Percentiles rank a stretch among this genome's conserved stretches.
Evolutionary conservation across 2,888 invertebrate species (phyloP).

Genomic region (Eristalinus sepulchralis): DNA sequence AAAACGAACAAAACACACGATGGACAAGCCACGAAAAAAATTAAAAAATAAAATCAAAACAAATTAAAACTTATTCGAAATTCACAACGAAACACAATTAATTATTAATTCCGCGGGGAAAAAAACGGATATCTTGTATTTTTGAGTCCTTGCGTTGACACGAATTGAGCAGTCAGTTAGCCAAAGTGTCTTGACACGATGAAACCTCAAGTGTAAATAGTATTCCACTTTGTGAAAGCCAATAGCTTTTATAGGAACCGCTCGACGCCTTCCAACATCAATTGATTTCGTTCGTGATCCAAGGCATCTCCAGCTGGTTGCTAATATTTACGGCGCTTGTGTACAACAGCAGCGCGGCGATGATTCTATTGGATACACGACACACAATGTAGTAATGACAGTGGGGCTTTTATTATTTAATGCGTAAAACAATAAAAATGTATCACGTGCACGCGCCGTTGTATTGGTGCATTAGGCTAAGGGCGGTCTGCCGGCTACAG

Average conservation of each 20-base stretch:
- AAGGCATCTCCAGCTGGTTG: slow-evolving; percentile 45
- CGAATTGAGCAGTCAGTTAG: neutral
- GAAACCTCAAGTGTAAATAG: slow-evolving; percentile 55
- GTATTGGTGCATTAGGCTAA: neutral
- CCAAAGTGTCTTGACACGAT: slow-evolving; percentile 41
- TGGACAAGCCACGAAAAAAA: neutral
- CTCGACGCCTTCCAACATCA: slow-evolving; percentile 51
- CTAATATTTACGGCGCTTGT: slow-evolving; percentile 39
- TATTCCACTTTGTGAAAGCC: slow-evolving; percentile 34
- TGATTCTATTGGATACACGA: slow-evolving; percentile 44
- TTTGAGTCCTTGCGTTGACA: neutral
- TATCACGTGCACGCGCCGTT: neutral
- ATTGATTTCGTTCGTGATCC: slow-evolving; percentile 57
- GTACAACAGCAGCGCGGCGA: slow-evolving; percentile 11
- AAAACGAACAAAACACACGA: neutral
- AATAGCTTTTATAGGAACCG: slow-evolving; percentile 38
- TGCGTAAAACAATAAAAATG: neutral
- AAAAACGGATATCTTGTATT: neutral
- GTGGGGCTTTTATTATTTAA: slow-evolving; percentile 37
- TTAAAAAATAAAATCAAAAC: neutral
- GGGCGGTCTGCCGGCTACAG: neutral
- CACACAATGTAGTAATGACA: slow-evolving; percentile 12
- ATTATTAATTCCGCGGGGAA: too few species aligned
- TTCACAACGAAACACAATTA: neutral
- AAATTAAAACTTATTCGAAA: neutral